Base-by-base conservation (phyloP, 2,797 vertebrate genomes). In the Helostoma temminkii region DNA sequence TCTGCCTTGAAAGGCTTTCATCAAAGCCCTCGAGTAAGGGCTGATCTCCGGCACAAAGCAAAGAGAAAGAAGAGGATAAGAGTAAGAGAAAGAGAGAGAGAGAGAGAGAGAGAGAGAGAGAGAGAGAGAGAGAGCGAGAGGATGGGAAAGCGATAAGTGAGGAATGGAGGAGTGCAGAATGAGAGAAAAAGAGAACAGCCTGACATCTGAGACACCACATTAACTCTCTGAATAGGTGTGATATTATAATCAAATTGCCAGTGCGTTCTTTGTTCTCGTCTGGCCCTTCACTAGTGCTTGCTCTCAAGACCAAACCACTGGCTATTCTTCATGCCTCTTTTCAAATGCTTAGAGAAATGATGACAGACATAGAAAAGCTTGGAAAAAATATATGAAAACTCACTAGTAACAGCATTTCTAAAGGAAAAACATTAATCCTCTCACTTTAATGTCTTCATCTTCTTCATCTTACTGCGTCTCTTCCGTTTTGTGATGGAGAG, bases 201-300 rank as follows among this genome's bases (percentile, higher is more conserved):
- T 82, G 83, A 85, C 84, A 86, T 80, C 50, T 75, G 70, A 84
- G 77, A 82, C 66, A 46, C 45, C 71, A 41, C 84, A 83, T 88
- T 89, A 82, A 75, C 68, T 76, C 59, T 49, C 42, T 85, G 79
- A 86, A 89, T 70, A 83, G 83, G 77, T 90, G 77, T 84, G 79
- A 88, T 91, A 80, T 90, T 81, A 76, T 82, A 86, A 84, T 89
- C 71, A 86, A 80, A 84, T 76, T 88, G 83, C 76, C 75, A 39
- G 63, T 45, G 64, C 66, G 42, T 8, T 64, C 76, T 88, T 88
- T 90, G 87, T 91, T 92, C 89, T 87, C 60, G 30, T 69, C 66
- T 30, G 78, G 70, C 54, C 60, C 68, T 81, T 73, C 75, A 67
- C 71, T 41, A 65, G 61, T 34, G 49, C 67, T 73, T 16, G 2